Evolutionary conservation across 2,888 invertebrate genomes (phyloP), one percentile per base, ranked within the genome.

Genomic region (Agapetus fuscipes): DNA sequence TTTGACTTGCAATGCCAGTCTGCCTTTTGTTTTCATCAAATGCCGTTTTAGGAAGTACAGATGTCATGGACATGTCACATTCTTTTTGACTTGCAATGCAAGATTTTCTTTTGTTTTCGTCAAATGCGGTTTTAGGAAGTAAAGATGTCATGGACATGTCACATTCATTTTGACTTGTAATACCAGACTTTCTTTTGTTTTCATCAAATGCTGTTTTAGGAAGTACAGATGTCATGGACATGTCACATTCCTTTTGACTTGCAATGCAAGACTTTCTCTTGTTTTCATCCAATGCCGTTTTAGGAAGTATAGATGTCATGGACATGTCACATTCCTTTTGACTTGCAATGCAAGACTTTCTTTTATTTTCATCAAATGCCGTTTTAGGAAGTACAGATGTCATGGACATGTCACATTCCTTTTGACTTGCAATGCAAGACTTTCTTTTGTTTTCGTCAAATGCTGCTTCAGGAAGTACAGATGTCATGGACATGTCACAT

Each of bases 51-150:
- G 35, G 28, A 38, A 38, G 26, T 2, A 17, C 9, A 13, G 13
- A 11, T n/a, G 37, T 38, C 27, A 38, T 31, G 3, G 32, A 38
- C 37, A 38, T 31, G n/a, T 38, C 28, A 11, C 29, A 29, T 2
- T 35, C 40, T 17, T 34, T n/a, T n/a, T n/a, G n/a, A n/a, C n/a
- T n/a, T n/a, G n/a, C n/a, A n/a, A n/a, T n/a, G n/a, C n/a, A n/a
- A n/a, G 3, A 34, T 40, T 13, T 31, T 31, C 39, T 34, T 16
- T 34, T 39, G 17, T 39, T 37, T 26, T 30, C 29, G 9, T 20
- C 5, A 20, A 6, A 4, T n/a, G 13, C 3, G 5, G 12, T 5
- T n/a, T n/a, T 24, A 1, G 37, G 15, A 30, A 37, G 4, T 9
- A 9, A 20, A 20, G 20, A 4, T 4, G 20, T 20, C 20, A 20